phyloP scores from a whole-genome alignment of 2,888 invertebrate species.

The Odontomyia ornata region DNA sequence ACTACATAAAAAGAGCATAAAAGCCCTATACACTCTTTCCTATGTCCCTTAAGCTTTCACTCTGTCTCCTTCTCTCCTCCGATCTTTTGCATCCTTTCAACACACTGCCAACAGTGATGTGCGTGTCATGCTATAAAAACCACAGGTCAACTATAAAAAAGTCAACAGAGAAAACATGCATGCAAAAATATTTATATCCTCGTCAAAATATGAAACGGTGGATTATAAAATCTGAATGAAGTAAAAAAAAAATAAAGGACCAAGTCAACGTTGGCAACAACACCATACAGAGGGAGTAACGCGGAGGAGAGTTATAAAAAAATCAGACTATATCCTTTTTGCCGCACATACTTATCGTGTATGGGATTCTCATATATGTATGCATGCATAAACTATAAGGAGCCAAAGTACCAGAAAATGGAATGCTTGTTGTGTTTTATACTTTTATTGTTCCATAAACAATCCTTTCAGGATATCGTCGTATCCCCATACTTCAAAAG shows the following conservation, averaged over 20 bases:
- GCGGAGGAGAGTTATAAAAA: neutral
- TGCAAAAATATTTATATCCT: slow-evolving; percentile 45
- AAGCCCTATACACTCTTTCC: neutral
- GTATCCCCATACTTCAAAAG: neutral
- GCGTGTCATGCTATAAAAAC: slow-evolving; percentile 39
- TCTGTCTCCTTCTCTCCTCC: too few species aligned
- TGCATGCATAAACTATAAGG: neutral
- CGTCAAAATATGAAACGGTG: slow-evolving; percentile 42
- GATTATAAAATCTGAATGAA: slow-evolving; percentile 5
- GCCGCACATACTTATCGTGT: too few species aligned
- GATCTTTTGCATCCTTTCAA: too few species aligned
- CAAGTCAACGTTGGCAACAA: neutral
- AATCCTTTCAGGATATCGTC: slow-evolving; percentile 28
- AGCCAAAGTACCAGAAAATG: slow-evolving; percentile 5
- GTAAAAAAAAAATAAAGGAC: neutral
- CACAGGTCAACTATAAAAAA: slow-evolving; percentile 47
- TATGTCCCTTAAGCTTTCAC: neutral
- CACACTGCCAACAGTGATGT: neutral
- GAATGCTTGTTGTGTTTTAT: slow-evolving; percentile 27
- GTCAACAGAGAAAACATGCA: slow-evolving; percentile 43
- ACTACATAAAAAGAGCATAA: neutral
- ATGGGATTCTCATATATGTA: neutral
- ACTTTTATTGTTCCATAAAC: slow-evolving; percentile 40
- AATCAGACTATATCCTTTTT: neutral
- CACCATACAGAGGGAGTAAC: too few species aligned